Evolutionary conservation across 37 sponge, comb jelly and placozoan genomes (phyloP).

Genomic region (Hormiphora californensis): DNA sequence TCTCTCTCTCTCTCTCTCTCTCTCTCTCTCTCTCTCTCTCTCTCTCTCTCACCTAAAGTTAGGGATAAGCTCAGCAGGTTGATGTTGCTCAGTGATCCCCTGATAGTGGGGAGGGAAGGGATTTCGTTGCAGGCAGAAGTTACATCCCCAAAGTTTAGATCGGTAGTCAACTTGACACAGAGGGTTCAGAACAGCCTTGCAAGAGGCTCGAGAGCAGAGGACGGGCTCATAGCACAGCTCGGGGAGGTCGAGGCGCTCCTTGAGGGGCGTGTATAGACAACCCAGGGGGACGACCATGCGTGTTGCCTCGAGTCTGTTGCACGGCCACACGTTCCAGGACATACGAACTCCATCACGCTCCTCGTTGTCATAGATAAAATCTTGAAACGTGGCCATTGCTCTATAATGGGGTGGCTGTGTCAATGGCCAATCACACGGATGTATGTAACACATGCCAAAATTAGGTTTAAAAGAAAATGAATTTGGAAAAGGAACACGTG

Average conservation of each 20-base stretch:
- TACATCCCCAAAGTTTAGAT: conserved; percentile 85
- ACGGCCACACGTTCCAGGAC: conserved; percentile 98
- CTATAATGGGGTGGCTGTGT: background rate
- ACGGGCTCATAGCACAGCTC: conserved; percentile 94
- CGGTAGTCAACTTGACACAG: conserved; percentile 94
- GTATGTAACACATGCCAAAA: too few species aligned
- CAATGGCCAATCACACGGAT: too few species aligned
- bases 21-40: background rate
- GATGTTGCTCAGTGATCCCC: conserved; percentile 87
- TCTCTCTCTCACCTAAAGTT: background rate
- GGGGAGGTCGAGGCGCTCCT: conserved; percentile 94
- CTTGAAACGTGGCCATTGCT: conserved; percentile 81
- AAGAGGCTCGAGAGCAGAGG: conserved; percentile 71
- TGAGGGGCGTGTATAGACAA: conserved; percentile 78
- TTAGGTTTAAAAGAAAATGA: too few species aligned
- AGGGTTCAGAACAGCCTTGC: conserved; percentile 92
- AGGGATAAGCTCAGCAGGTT: conserved; percentile 94
- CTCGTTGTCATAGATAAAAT: conserved; percentile 92
- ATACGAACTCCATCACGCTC: conserved; percentile 90
- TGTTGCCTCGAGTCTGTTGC: conserved; percentile 84
- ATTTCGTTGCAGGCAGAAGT: conserved; percentile 88
- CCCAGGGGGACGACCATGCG: conserved; percentile 92
- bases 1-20: background rate
- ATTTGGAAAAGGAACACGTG: too few species aligned
- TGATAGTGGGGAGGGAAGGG: conserved; percentile 94